Conservation (phyloP, 1,140 invertebrate genomes). For the Papilio polytes region DNA sequence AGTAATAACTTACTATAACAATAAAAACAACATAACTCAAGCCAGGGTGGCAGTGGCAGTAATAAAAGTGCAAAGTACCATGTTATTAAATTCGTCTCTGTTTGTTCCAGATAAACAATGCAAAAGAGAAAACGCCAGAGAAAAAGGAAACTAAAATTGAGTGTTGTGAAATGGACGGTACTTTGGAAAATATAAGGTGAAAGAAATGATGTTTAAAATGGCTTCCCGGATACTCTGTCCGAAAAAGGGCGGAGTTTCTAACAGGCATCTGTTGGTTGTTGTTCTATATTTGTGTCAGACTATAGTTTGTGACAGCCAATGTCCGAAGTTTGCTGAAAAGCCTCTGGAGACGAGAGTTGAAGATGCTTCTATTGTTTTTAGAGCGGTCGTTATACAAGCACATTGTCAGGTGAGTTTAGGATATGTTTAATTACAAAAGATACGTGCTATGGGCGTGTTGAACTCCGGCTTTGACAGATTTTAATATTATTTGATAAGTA, state of each 20-base stretch:
- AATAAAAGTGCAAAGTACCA: too few species aligned
- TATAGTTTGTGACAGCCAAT: conserved; percentile 80
- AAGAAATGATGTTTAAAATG: conserved; percentile 62
- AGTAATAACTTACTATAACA: too few species aligned
- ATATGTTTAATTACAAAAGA: too few species aligned
- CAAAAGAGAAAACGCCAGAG: conserved; percentile 70
- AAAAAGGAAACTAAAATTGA: conserved; percentile 63
- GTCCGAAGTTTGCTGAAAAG: conserved; percentile 77
- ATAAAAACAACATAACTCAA: too few species aligned
- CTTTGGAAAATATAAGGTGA: conserved; percentile 65
- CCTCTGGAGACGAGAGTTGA: conserved; percentile 79
- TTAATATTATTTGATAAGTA: too few species aligned
- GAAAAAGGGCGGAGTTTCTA: conserved; percentile 58
- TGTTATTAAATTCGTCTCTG: conserved; percentile 19
- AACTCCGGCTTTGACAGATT: too few species aligned
- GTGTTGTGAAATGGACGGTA: conserved; percentile 62
- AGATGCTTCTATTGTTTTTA: conserved; percentile 79
- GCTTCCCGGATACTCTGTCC: conserved; percentile 53
- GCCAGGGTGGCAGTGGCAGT: too few species aligned
- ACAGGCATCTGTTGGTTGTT: conserved; percentile 67
- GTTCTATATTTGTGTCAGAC: conserved; percentile 74
- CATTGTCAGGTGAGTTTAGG: too few species aligned
- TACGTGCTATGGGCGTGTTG: too few species aligned
- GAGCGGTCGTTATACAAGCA: conserved; percentile 45
- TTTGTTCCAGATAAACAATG: conserved; percentile 77